These are phyloP conservation scores for Carlito syrichta DNA, from an alignment of 2,113 vertebrate species.

Conservation along the genomic window DNA sequence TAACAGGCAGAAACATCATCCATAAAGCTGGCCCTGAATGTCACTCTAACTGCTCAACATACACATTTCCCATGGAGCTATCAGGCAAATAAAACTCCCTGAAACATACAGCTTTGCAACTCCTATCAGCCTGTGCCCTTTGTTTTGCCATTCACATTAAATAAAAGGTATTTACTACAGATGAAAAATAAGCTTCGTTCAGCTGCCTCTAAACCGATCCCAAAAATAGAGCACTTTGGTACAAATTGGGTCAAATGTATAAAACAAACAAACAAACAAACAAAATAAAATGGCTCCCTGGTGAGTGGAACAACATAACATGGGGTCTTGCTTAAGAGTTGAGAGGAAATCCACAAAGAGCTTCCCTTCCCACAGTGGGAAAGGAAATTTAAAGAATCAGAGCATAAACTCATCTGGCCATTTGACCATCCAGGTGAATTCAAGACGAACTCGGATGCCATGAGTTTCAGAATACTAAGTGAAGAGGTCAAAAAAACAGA, in stretches of 20 bases:
- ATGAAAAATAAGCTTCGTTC: conserved; percentile 67
- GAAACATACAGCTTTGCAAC: neutral
- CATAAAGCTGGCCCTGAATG: neutral
- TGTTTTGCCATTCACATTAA: conserved; percentile 44
- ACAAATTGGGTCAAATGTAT: conserved; percentile 74
- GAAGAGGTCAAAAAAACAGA: neutral
- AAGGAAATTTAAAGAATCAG: conserved; percentile 38
- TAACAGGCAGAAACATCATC: neutral
- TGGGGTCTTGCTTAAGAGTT: conserved; percentile 47
- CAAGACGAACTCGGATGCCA: neutral
- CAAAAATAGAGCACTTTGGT: conserved; percentile 73
- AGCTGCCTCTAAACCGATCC: conserved; percentile 61
- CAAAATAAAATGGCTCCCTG: neutral
- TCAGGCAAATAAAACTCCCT: neutral
- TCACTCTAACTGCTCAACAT: neutral
- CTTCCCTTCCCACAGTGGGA: conserved; percentile 5
- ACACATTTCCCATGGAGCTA: neutral
- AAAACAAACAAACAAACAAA: conserved; percentile 20
- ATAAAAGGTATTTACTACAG: conserved; percentile 67
- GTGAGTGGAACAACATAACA: neutral
- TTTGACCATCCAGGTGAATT: conserved; percentile 23
- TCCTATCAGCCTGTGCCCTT: neutral
- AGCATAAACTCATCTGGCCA: neutral
- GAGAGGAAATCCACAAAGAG: conserved; percentile 7
- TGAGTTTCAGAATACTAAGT: neutral